Base-by-base conservation (phyloP, 2,888 invertebrate species). In the Bedellia somnulentella region DNA sequence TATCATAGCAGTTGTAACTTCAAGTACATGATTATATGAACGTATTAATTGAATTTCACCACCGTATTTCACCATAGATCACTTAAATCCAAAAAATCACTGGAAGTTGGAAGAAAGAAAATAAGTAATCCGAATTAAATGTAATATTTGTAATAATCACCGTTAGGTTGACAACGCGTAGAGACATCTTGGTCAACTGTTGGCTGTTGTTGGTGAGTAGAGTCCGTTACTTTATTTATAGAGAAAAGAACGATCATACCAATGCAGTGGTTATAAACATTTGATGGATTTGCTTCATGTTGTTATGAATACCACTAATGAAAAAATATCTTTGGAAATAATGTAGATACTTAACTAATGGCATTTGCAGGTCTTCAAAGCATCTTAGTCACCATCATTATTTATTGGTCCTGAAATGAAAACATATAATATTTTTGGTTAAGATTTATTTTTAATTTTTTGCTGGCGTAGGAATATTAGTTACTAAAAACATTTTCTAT, bases 181-280 rank as follows among this genome's bases (percentile, higher is more conserved):
- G 58, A 53, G 57, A 51, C 73, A 75, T 75, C 63, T 60, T 57
- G 64, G 49, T 40, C 35, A 47, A 46, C 52, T 57, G 55, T 45
- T 49, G 45, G 53, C 50, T 42, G 63, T 47, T 64, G 58, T 56
- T 48, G 38, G 38, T 34, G 45, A 48, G 43, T 40, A 42, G 43
- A 41, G 36, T 44, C 45, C 41, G 57, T 44, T 50, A 53, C 47
- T 46, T 52, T 51, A 67, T 73, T 73, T 71, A 75, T 73, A 73
- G 54, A 55, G 44, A 45, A 43, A 35, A 47, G 48, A 42, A 48
- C 51, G 47, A 47, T 52, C 48, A 45, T 37, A 32, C 41, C 15
- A n/a, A 11, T 12, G 26, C 11, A 58, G 58, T 28, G 48, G 46
- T 52, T 30, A 42, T 24, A 44, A 59, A 54, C 59, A 28, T 37